Conservation (phyloP, 2,113 vertebrate genomes). For the Trichomycterus rosablanca region DNA sequence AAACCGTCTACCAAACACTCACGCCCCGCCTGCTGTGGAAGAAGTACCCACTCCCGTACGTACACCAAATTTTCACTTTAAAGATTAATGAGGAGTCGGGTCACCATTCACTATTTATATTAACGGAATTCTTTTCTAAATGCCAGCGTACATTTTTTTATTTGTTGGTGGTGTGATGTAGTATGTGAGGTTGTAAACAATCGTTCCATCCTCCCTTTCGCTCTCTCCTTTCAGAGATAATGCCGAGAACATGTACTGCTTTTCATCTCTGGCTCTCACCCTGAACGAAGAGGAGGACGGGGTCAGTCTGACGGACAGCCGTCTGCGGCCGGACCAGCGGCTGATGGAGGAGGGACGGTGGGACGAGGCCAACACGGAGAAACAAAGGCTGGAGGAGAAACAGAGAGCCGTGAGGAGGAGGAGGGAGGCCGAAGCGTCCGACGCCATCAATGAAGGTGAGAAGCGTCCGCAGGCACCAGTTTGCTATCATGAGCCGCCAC, state of each 20-base stretch:
- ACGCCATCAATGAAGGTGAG: slow-evolving; percentile 80
- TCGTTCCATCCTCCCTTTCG: not conserved
- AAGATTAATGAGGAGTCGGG: not conserved
- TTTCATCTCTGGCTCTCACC: slow-evolving; percentile 89
- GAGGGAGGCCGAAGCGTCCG: slow-evolving; percentile 75
- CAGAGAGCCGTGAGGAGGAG: slow-evolving; percentile 79
- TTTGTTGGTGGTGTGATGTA: too few species aligned
- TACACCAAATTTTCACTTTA: not conserved
- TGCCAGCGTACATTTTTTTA: too few species aligned
- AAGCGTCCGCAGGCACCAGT: slow-evolving; percentile 23
- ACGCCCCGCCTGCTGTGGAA: slow-evolving; percentile 90
- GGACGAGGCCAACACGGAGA: slow-evolving; percentile 93
- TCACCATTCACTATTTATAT: too few species aligned
- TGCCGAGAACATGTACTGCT: slow-evolving; percentile 95
- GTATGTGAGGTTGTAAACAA: too few species aligned
- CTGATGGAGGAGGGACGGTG: slow-evolving; percentile 94
- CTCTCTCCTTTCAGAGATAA: slow-evolving; percentile 73
- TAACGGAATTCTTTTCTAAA: too few species aligned
- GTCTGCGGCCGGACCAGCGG: slow-evolving; percentile 86
- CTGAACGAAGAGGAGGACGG: slow-evolving; percentile 85
- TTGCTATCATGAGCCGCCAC: too few species aligned
- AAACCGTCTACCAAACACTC: slow-evolving; percentile 92
- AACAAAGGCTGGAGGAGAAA: slow-evolving; percentile 93
- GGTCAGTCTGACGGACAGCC: slow-evolving; percentile 83
- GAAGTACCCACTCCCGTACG: slow-evolving; percentile 95